Base-by-base conservation (phyloP, 2,797 vertebrate species). In the Macropodus opercularis region DNA sequence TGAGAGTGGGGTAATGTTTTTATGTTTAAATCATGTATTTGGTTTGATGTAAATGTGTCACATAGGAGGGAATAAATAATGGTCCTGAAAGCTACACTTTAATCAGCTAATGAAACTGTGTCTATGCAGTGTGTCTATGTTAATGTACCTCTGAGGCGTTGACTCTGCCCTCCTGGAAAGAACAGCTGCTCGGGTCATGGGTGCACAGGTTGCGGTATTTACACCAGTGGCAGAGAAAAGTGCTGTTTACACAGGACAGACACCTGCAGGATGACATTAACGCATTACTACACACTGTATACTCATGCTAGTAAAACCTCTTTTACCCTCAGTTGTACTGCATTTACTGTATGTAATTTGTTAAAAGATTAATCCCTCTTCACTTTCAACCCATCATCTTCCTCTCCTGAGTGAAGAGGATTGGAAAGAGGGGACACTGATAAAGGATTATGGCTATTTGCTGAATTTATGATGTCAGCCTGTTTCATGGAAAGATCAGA, bases 201-300 rank as follows among this genome's bases (percentile, higher is more conserved):
- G 96, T 98, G 81, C 96, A 98, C 53, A 97, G 92, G 89, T 97
- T 96, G 17, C 96, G 92, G 81, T 98, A 98, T 90, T 98, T 98
- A 90, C 96, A 98, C 96, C 96, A 98, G 77, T 97, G 96, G 86
- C 96, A 98, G 73, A 89, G 96, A 84, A 98, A 98, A 10, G 94
- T 93, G 39, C 96, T 98, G 87, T 94, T 97, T 59, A 98, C 96
- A 44, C 96, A 98, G 11, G 96, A 97, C 67, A 98, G 91, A 90
- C 96, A 98, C 89, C 96, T 98, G 90, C 62, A 46, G 46, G 52
- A 55, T 8, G 1, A 69, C 68, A 64, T 11, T 0, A 58, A 46
- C 0, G 8, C 18, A 26, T 74, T n/a, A 69, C 12, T 10, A 38
- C 55, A 49, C 1, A 35, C 22, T 21, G 17, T 19, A 41, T 36